Conservation (phyloP, 1,140 invertebrate genomes). For the Habropoda laboriosa region DNA sequence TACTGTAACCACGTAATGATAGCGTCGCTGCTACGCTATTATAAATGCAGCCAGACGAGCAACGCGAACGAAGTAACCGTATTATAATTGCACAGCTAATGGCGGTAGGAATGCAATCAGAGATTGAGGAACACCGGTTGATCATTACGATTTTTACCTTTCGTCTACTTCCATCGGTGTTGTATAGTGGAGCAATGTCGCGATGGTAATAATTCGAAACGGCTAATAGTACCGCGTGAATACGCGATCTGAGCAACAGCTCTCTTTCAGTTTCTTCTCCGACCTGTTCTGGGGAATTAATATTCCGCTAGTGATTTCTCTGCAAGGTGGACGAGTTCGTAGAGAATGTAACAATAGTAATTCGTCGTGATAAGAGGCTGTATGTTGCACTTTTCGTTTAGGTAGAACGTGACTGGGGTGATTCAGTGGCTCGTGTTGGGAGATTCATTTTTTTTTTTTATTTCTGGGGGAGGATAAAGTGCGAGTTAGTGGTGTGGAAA, state of each 20-base stretch:
- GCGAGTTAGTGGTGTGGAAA: no score
- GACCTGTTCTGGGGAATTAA: background rate
- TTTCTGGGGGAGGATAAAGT: no score
- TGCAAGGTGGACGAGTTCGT: background rate
- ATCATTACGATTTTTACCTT: background rate
- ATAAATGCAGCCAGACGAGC: background rate
- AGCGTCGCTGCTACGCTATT: background rate
- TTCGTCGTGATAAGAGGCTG: background rate
- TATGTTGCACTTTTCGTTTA: background rate
- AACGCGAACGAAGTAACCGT: background rate
- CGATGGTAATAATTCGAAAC: conserved; percentile 4
- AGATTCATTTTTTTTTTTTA: no score
- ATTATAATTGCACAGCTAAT: conserved; percentile 18
- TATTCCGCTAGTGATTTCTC: background rate
- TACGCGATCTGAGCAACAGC: no score
- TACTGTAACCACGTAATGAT: conserved; percentile 34
- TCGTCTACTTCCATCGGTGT: background rate
- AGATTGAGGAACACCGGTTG: background rate
- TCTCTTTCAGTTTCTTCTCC: background rate
- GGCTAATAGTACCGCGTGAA: conserved; percentile 5
- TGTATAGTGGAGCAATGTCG: background rate
- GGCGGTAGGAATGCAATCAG: conserved; percentile 11
- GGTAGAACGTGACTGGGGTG: background rate
- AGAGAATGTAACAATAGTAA: conserved; percentile 18
- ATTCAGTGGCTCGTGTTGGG: background rate